These are phyloP conservation scores for Pollenia labialis DNA, from an alignment of 2,888 invertebrate genomes.

Conservation along the genomic window DNA sequence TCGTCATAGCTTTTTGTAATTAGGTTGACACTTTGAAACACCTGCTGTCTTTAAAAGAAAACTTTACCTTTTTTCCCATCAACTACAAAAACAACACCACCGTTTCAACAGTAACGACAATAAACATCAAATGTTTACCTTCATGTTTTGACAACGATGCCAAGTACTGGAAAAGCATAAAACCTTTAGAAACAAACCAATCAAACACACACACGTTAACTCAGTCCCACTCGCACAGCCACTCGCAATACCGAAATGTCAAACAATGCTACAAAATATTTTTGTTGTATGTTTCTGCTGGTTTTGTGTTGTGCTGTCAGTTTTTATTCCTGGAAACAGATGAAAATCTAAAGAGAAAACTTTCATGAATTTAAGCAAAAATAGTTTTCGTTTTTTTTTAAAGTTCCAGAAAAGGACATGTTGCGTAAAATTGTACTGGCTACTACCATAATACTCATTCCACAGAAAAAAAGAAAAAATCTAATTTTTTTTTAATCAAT, in stretches of 20 bases:
- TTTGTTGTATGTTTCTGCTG: neutral
- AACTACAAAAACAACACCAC: neutral
- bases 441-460: no score
- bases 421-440: neutral
- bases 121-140: slow-evolving; percentile 4
- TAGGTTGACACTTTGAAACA: slow-evolving; percentile 71
- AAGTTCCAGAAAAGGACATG: neutral
- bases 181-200: slow-evolving; percentile 11
- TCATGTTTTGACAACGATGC: slow-evolving; percentile 48
- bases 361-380: neutral
- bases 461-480: no score
- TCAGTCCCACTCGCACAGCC: neutral
- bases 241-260: neutral
- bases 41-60: slow-evolving; percentile 69
- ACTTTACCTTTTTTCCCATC: slow-evolving; percentile 41
- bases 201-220: neutral
- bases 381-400: neutral
- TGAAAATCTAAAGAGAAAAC: slow-evolving; percentile 14
- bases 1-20: slow-evolving; percentile 58
- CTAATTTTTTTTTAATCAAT: no score
- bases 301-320: neutral
- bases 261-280: slow-evolving; percentile 15
- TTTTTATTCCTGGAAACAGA: neutral
- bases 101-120: neutral
- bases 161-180: slow-evolving; percentile 45